phyloP scores from a whole-genome alignment of 2,113 vertebrate genomes.

The Ceratotherium simum region DNA sequence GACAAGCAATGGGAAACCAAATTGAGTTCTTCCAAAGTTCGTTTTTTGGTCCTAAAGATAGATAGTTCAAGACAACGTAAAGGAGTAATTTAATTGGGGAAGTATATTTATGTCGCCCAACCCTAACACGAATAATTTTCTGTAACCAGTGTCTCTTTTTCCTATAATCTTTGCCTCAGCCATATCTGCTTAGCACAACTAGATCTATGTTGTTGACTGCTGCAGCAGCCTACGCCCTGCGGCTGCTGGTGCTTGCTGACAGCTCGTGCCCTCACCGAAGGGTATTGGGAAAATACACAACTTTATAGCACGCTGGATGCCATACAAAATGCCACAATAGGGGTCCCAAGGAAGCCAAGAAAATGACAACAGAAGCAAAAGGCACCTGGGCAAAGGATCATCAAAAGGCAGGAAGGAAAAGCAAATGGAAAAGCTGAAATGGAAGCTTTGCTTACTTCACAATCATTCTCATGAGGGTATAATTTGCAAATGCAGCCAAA shows the following conservation, averaged over 20 bases:
- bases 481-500: slow-evolving; percentile 68
- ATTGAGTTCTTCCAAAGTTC: not conserved
- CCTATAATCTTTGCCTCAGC: not conserved
- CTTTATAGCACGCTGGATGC: not conserved
- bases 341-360: not conserved
- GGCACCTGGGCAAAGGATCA: not conserved
- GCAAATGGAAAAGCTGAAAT: not conserved
- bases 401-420: not conserved
- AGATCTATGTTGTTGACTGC: not conserved
- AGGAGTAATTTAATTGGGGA: not conserved
- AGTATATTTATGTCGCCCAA: not conserved
- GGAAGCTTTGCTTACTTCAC: not conserved
- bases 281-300: not conserved
- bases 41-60: not conserved
- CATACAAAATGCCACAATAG: not conserved
- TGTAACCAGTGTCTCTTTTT: not conserved
- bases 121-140: not conserved
- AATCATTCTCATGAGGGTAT: slow-evolving; percentile 18
- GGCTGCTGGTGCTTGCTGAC: not conserved
- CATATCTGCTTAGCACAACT: not conserved
- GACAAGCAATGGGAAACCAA: not conserved
- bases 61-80: not conserved
- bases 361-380: not conserved
- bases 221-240: not conserved
- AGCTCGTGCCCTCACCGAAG: not conserved